Base-by-base conservation (phyloP, 1,140 invertebrate genomes). In the Microplitis demolitor region DNA sequence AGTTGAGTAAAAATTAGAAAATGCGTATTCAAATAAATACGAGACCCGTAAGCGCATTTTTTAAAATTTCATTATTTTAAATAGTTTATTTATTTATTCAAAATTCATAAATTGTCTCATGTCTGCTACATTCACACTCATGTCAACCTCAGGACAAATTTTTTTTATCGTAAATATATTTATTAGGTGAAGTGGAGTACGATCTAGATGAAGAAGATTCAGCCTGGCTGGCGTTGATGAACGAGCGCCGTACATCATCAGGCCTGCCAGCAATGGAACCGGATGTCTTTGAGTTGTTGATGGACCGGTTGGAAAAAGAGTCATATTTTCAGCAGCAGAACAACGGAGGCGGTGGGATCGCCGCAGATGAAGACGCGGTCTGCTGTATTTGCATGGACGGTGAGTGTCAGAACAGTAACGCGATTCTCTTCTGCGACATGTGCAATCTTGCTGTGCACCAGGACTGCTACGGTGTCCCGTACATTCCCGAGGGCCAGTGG, bases 401-500 rank as follows among this genome's bases (percentile, higher is more conserved):
- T 9, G 97, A 99, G 83, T 99, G 97, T 87, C 94, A 97, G 81
- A 98, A 98, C 83, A 96, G 95, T 72, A 99, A 99, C 86, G 89
- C 89, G 31, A 91, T 91, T 72, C 89, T 99, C 39, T 99, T 99
- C 87, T 99, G 98, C 89, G 98, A 99, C 88, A 99, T 99, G 97
- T 99, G 98, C 87, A 99, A 99, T 88, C 88, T 99, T 35, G 97
- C 98, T 16, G 98, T 99, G 16, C 97, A 99, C 88, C 98, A 99
- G 87, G 98, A 99, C 87, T 99, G 98, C 84, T 99, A 99, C 87
- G 98, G 98, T 62, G 97, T 98, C 5, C 98, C 98, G 14, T 99
- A 99, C 82, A 99, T 99, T 80, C 98, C 98, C 0, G 98, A 99
- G 86, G 98, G 98, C 16, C 97, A 99, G 83, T 99, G 98, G 98